Evolutionary conservation across 1,140 invertebrate species (phyloP), one percentile per base, ranked within the genome.

Genomic region (Alviniconcha marisindica): DNA sequence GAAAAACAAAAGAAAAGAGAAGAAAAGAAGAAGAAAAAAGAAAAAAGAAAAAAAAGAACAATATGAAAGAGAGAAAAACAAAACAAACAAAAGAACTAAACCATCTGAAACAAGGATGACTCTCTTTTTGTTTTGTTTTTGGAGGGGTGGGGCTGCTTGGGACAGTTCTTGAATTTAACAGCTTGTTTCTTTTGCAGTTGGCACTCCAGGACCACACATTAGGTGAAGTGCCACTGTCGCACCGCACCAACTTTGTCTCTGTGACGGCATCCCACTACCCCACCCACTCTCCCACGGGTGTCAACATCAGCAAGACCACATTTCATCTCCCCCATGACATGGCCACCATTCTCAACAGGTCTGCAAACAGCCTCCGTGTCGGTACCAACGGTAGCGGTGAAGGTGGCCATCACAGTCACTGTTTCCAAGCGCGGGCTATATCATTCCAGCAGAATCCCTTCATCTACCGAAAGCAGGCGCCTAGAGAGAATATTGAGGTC

Each of bases 361-460:
- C 38, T 5, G 33, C 24, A n/a, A 48, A 63, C 7, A 33, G 7
- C 21, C 15, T n/a, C n/a, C n/a, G n/a, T n/a, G n/a, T n/a, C n/a
- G n/a, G n/a, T n/a, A n/a, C n/a, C n/a, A n/a, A n/a, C n/a, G n/a
- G n/a, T n/a, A n/a, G n/a, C n/a, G n/a, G n/a, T n/a, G n/a, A n/a
- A n/a, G n/a, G n/a, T n/a, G n/a, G n/a, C n/a, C n/a, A n/a, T n/a
- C n/a, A n/a, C 21, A 31, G 42, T 24, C 54, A 84, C 18, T 88
- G 86, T 60, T 86, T 85, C 63, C 84, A 87, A 48, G 87, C 83
- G 40, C 83, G 84, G 69, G 86, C 84, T 77, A 84, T 78, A 0
- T 54, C 83, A n/a, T 88, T 87, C 60, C 76, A 81, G 18, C 42
- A 85, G 12, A 84, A 83, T 42, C 83, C 85, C 24, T 87, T 83